Evolutionary conservation across 64 coral and sea anemone genomes (phyloP).

Genomic region (Actinia equina): DNA sequence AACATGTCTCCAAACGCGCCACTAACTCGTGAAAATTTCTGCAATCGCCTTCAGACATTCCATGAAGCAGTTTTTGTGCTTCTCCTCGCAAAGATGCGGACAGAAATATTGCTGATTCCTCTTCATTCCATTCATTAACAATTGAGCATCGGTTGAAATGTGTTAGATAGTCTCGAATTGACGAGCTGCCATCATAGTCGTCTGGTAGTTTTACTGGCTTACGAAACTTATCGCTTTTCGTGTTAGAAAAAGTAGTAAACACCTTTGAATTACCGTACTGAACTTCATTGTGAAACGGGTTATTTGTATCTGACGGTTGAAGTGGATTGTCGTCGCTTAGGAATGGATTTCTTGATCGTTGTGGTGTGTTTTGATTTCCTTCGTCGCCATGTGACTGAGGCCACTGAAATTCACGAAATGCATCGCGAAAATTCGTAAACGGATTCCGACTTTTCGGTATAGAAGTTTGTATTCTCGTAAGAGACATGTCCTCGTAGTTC

Average conservation of each 20-base stretch:
- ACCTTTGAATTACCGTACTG: not conserved
- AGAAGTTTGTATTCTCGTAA: not conserved
- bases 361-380: not conserved
- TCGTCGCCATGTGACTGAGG: not conserved
- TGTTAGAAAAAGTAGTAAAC: not conserved
- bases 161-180: conserved; percentile 21
- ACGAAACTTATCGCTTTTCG: not conserved
- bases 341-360: not conserved
- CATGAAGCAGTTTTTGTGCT: conserved; percentile 35
- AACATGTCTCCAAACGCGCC: not conserved
- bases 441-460: not conserved
- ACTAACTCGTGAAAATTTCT: conserved; percentile 23
- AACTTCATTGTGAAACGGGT: conserved; percentile 9
- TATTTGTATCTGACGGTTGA: not conserved
- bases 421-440: not conserved
- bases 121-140: conserved; percentile 27
- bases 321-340: not conserved
- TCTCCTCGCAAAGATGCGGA: conserved; percentile 3
- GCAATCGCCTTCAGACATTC: conserved; percentile 14
- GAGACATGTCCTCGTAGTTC: too few species aligned
- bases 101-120: conserved; percentile 39
- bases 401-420: too few species aligned
- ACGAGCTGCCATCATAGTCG: conserved; percentile 22
- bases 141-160: conserved; percentile 26
- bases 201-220: conserved; percentile 30